These are phyloP conservation scores for Drosophila borealis DNA, from an alignment of 2,888 invertebrate species.

Conservation along the genomic window DNA sequence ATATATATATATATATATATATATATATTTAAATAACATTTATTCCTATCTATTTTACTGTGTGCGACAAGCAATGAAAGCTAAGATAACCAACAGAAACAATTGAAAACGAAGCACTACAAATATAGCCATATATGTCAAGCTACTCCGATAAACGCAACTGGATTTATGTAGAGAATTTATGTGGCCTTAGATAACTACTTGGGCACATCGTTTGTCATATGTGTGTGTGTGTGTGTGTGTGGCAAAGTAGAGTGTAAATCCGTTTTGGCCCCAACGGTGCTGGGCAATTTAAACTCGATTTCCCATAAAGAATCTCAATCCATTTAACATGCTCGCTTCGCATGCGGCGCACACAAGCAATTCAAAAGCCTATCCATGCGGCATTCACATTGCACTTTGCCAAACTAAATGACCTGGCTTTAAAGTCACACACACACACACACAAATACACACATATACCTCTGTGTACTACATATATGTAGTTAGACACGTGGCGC, in stretches of 20 bases:
- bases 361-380: slow-evolving; percentile 35
- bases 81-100: background rate
- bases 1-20: background rate
- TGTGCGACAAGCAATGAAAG: slow-evolving; percentile 2
- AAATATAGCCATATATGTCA: background rate
- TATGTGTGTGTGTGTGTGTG: slow-evolving; percentile 1
- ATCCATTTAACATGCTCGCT: slow-evolving; percentile 61
- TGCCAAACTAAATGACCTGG: slow-evolving; percentile 37
- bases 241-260: slow-evolving; percentile 7
- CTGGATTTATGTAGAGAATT: slow-evolving; percentile 22
- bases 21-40: background rate
- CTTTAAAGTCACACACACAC: slow-evolving; percentile 19
- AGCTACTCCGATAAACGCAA: slow-evolving; percentile 1
- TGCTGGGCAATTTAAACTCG: slow-evolving; percentile 60
- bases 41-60: too few species aligned
- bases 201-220: slow-evolving; percentile 24
- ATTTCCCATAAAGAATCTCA: slow-evolving; percentile 62
- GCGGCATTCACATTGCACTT: slow-evolving; percentile 49
- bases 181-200: slow-evolving; percentile 24
- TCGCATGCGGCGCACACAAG: slow-evolving; percentile 29
- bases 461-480: background rate
- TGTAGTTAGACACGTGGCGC: slow-evolving; percentile 11
- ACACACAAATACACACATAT: slow-evolving; percentile 2
- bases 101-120: slow-evolving; percentile 6
- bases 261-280: slow-evolving; percentile 16